Evolutionary conservation across 2,113 vertebrate genomes (phyloP), one percentile per base, ranked within the genome.

Genomic region (Scartelaos histophorus): DNA sequence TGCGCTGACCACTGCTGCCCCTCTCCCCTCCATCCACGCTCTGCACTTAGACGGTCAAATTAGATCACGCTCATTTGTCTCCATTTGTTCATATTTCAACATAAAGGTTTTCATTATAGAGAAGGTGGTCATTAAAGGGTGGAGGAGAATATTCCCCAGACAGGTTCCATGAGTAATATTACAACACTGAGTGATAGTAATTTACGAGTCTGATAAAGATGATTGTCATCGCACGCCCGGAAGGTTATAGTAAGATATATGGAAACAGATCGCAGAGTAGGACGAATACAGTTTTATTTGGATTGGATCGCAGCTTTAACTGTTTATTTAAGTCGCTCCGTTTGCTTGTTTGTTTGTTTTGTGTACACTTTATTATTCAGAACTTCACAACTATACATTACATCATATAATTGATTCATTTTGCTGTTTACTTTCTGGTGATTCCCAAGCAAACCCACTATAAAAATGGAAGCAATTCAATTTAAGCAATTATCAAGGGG

Each of bases 1-100:
- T 82, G 74, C 66, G 62, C 53, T 49, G 24, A 29, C 70, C 66
- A 34, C 43, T 74, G 46, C 64, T 68, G 54, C 70, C 76, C 74
- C 73, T 84, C 60, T 80, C 22, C 65, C 60, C 60, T 83, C 71
- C 74, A 83, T 88, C 81, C 87, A 82, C 51, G 35, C 64, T 61
- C 69, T 24, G 2, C 13, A 69, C 5, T 19, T 19, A 12, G 45
- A 35, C 11, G 16, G 13, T 61, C 78, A 53, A 69, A 78, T 82
- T 73, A n/a, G n/a, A 57, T 56, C 21, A 65, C 1, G 6, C 69
- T 76, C 13, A 11, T 70, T 56, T 69, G 45, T 35, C 22, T 70
- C 56, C 17, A 53, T 68, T 58, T 74, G 76, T 75, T 16, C 0
- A 69, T 4, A 62, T 17, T 62, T 67, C 60, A 21, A 25, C 65